These are phyloP conservation scores for Drosophila ogumai DNA, from an alignment of 1,140 invertebrate species.

Conservation along the genomic window DNA sequence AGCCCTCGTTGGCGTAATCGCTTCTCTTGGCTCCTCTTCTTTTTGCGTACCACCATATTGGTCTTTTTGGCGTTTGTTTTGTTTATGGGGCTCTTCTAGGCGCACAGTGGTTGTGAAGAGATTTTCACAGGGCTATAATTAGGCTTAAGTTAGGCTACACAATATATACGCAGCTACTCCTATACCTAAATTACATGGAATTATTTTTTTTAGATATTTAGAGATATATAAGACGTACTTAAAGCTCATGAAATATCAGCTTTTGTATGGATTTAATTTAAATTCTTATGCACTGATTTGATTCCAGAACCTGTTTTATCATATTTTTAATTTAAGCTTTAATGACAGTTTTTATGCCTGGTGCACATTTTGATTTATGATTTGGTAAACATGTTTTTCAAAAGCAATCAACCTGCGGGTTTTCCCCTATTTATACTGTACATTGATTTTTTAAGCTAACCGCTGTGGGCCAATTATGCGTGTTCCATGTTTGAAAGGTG, in stretches of 20 bases:
- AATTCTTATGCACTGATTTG: background rate
- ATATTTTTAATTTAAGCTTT: background rate
- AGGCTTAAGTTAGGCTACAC: no score
- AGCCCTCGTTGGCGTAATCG: constrained; percentile 64
- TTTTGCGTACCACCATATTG: constrained; percentile 52
- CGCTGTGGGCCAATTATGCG: constrained; percentile 18
- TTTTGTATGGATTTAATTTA: no score
- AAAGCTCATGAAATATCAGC: no score
- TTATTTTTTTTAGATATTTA: no score
- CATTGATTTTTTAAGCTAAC: constrained; percentile 13
- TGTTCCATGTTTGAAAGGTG: constrained; percentile 7
- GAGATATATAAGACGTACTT: no score
- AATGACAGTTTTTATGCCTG: background rate
- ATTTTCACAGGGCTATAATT: constrained; percentile 6
- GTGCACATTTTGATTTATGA: constrained; percentile 13
- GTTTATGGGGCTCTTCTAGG: constrained; percentile 60
- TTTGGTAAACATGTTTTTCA: constrained; percentile 7
- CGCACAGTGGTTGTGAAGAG: constrained; percentile 52
- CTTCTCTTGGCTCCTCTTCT: constrained; percentile 53
- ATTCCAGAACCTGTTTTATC: background rate
- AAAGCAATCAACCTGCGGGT: background rate
- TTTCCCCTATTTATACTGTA: background rate
- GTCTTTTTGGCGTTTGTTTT: constrained; percentile 35
- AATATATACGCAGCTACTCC: no score
- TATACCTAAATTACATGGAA: no score